Evolutionary conservation across 2,113 vertebrate genomes (phyloP), one percentile per base, ranked within the genome.

Genomic region (Charadrius vociferus): DNA sequence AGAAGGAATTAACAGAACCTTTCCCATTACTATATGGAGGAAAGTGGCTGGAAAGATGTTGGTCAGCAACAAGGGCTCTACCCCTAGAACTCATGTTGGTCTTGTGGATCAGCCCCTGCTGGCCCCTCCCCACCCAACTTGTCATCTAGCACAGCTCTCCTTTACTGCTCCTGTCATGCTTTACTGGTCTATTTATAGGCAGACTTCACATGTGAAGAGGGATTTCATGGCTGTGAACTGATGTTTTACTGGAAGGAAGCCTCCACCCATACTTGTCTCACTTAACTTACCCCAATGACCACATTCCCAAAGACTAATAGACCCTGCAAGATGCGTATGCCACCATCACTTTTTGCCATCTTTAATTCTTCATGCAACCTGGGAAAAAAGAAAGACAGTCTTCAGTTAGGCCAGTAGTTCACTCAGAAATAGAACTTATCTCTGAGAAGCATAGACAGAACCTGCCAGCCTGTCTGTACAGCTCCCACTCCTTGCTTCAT

Each of bases 291-390:
- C 96, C 98, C 97, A 75, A 98, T 89, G 75, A 98, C 63, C 68
- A 98, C 98, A 94, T 98, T 98, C 73, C 98, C 98, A 78, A 98
- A 95, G 87, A 98, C 97, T 81, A 99, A 95, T 9, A 98, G 88
- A 58, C 97, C 97, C 93, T 98, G 98, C 85, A 98, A 97, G 68
- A 97, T 98, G 29, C 41, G 97, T 14, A 98, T n/a, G 10, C 97
- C 93, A 17, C 92, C 95, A 53, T 97, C 93, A 0, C 93, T 97
- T 97, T 98, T 98, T 62, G 98, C 95, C 98, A 98, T 99, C 91
- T 96, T 98, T 58, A 92, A 72, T 61, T 68, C 81, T 79, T 96
- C 90, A 79, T 92, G 39, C 78, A 96, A 93, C 72, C 97, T 97
- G 74, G 47, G 24, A 63, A 79, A 80, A 71, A 62, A 0, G 9